Evolutionary conservation across 2,797 vertebrate genomes (phyloP).

Genomic region (Xyrichtys novacula): DNA sequence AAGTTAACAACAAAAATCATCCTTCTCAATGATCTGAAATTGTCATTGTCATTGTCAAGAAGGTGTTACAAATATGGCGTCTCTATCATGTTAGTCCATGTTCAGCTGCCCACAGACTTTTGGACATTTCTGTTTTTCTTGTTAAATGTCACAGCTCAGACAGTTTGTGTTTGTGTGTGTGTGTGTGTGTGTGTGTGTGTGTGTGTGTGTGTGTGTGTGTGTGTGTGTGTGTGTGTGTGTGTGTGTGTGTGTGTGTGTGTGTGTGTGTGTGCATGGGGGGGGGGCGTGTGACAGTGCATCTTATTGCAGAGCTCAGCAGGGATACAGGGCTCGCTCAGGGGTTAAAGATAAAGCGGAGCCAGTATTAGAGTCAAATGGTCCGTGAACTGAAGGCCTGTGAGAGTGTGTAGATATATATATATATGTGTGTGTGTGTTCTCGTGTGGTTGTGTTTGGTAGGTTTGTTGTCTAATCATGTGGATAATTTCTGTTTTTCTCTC

Average conservation of each 20-base stretch:
- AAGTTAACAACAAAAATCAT: too few relatives aligned
- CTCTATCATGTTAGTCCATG: neutral
- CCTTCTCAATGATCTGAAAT: too few relatives aligned
- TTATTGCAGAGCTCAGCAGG: slow-evolving; percentile 31
- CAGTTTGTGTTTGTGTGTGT: too few relatives aligned
- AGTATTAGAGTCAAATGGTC: slow-evolving; percentile 59
- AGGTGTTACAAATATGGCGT: too few relatives aligned
- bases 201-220: too few relatives aligned
- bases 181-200: too few relatives aligned
- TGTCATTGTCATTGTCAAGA: too few relatives aligned
- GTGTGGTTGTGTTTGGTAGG: neutral
- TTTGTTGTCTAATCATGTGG: slow-evolving; percentile 11
- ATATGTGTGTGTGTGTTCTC: neutral
- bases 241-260: neutral
- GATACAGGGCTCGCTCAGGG: neutral
- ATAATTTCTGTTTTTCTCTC: neutral
- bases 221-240: too few relatives aligned
- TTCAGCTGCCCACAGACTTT: slow-evolving; percentile 3
- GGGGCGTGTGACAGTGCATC: too few relatives aligned
- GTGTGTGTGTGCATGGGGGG: too few relatives aligned
- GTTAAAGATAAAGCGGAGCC: neutral
- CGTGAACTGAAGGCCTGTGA: slow-evolving; percentile 29
- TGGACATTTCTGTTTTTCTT: too few relatives aligned
- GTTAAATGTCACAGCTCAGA: too few relatives aligned
- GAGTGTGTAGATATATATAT: neutral